phyloP scores from a whole-genome alignment of 2,888 invertebrate genomes.

The Microchrysa polita region DNA sequence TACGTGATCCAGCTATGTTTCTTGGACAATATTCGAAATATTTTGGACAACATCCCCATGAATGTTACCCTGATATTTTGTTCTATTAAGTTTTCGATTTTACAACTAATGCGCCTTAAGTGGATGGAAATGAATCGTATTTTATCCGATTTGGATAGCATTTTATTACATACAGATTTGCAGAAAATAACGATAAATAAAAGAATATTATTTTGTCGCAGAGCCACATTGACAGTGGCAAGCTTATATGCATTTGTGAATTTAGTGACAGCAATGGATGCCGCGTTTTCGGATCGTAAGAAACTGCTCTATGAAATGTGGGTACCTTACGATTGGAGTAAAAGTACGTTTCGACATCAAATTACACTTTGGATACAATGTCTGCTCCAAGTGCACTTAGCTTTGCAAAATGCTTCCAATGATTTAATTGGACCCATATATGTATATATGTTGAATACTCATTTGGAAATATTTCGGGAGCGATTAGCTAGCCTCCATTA shows the following conservation, averaged over 20 bases:
- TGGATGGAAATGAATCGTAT: neutral
- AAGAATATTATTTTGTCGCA: neutral
- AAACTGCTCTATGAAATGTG: neutral
- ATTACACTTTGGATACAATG: neutral
- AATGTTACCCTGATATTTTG: neutral
- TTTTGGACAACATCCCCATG: constrained; percentile 1
- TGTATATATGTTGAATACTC: neutral
- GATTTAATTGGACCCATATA: constrained; percentile 12
- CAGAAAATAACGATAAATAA: neutral
- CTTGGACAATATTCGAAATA: neutral
- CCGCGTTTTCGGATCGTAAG: neutral
- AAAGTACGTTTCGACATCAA: neutral
- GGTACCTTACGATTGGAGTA: neutral
- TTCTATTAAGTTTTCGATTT: neutral
- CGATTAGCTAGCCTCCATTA: neutral
- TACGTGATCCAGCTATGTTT: neutral
- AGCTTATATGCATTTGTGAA: neutral
- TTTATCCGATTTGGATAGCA: neutral
- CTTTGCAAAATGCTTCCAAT: neutral
- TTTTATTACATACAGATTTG: neutral
- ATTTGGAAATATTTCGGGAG: neutral
- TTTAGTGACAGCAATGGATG: neutral
- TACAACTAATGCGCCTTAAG: neutral
- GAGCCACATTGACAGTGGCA: neutral
- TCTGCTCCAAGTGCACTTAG: neutral